Conservation (phyloP, 37 sponge, comb jelly and placozoan genomes). For the Oscarella lobularis region DNA sequence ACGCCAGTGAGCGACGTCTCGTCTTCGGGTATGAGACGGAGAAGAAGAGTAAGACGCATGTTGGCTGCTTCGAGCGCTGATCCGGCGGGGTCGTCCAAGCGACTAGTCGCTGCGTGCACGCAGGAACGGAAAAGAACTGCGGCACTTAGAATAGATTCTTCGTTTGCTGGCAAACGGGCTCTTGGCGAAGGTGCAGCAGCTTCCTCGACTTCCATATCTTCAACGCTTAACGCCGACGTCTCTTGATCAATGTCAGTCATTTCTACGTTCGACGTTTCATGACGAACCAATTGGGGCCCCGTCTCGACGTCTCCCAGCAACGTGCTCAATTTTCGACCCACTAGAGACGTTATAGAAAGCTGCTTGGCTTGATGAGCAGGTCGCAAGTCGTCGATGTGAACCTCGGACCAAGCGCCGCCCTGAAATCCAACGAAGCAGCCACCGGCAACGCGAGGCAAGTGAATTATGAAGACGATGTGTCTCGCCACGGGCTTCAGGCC, state of each 20-base stretch:
- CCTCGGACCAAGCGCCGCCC: constrained; percentile 58
- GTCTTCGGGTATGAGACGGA: background rate
- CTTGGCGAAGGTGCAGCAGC: too few species aligned
- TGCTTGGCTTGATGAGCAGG: too few species aligned
- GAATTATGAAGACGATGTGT: constrained; percentile 48
- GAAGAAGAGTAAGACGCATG: background rate
- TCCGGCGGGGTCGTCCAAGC: background rate
- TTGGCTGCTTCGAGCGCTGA: background rate
- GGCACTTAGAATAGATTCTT: background rate
- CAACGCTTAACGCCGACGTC: too few species aligned
- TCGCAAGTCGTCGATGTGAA: constrained; percentile 68
- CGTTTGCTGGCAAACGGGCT: too few species aligned
- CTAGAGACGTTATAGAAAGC: too few species aligned
- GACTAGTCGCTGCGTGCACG: background rate
- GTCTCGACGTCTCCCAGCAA: too few species aligned
- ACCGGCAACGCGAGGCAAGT: constrained; percentile 21
- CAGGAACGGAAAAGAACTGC: background rate
- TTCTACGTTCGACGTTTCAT: too few species aligned
- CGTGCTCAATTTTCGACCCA: too few species aligned
- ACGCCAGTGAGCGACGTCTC: background rate
- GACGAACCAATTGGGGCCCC: too few species aligned
- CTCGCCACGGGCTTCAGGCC: background rate
- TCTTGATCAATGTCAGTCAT: too few species aligned
- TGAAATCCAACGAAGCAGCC: constrained; percentile 53
- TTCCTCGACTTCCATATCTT: too few species aligned